These are phyloP conservation scores for Callipepla californica DNA, from an alignment of 2,113 vertebrate genomes.

Conservation along the genomic window DNA sequence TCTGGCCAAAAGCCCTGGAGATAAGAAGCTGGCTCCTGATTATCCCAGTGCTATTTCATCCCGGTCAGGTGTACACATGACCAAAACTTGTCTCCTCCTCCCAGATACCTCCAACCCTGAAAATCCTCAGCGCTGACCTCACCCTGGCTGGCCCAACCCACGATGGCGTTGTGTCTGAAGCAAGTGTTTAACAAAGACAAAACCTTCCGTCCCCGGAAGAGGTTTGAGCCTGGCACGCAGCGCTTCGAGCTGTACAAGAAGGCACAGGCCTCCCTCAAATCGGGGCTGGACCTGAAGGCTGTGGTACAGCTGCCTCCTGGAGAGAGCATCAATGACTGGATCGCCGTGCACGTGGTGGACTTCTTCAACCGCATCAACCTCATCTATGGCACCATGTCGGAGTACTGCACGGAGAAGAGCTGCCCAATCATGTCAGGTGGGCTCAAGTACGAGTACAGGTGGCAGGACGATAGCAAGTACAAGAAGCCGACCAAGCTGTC, in stretches of 20 bases:
- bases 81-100: not conserved
- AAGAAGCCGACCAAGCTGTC: conserved; percentile 94
- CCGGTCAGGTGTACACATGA: rapidly evolving
- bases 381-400: conserved; percentile 97
- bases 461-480: conserved; percentile 94
- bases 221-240: conserved; percentile 94
- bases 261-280: conserved; percentile 96
- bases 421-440: conserved; percentile 97
- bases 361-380: conserved; percentile 99
- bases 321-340: conserved; percentile 94
- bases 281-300: conserved; percentile 91
- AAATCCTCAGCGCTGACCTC: conserved; percentile 11
- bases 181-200: conserved; percentile 99
- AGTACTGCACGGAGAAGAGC: conserved; percentile 90
- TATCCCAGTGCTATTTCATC: rapidly evolving
- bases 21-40: not conserved
- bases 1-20: not conserved
- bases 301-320: conserved; percentile 93
- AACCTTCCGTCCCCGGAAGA: conserved; percentile 93
- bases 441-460: conserved; percentile 94
- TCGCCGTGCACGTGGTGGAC: conserved; percentile 95
- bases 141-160: not conserved
- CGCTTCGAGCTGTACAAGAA: conserved; percentile 97
- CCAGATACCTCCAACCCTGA: conserved; percentile 31
- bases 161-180: conserved; percentile 94